These are phyloP conservation scores for Lophotriccus pileatus DNA, from an alignment of 2,797 vertebrate species.

Conservation along the genomic window DNA sequence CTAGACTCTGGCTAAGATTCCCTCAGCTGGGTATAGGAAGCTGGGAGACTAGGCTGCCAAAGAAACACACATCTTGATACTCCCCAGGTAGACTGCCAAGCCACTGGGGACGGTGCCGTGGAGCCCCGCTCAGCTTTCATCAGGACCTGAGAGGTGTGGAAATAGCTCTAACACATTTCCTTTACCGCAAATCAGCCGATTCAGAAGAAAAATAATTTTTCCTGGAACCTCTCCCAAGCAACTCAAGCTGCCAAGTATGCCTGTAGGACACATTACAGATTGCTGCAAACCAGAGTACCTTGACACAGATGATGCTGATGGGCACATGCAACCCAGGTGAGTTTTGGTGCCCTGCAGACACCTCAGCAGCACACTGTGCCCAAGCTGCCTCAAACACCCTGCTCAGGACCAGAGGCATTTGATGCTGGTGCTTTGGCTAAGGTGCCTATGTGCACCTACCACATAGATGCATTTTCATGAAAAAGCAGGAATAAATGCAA, in stretches of 20 bases:
- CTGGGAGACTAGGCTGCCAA: not conserved
- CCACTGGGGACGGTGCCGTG: fast-evolving
- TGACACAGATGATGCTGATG: not conserved
- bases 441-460: not conserved
- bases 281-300: not conserved
- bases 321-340: not conserved
- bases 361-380: not conserved
- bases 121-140: not conserved
- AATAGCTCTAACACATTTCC: not conserved
- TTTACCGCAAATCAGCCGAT: not conserved
- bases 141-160: not conserved
- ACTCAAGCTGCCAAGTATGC: not conserved
- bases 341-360: not conserved
- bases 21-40: not conserved
- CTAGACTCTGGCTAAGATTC: not conserved
- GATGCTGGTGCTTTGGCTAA: no score
- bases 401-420: not conserved
- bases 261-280: not conserved
- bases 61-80: not conserved
- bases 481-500: not conserved
- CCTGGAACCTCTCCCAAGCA: not conserved
- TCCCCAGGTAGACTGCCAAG: not conserved
- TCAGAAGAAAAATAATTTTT: not conserved
- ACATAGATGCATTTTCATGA: not conserved
- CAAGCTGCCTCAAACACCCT: not conserved